Evolutionary conservation across 1,140 invertebrate genomes (phyloP).

Genomic region (Cydia amplana): DNA sequence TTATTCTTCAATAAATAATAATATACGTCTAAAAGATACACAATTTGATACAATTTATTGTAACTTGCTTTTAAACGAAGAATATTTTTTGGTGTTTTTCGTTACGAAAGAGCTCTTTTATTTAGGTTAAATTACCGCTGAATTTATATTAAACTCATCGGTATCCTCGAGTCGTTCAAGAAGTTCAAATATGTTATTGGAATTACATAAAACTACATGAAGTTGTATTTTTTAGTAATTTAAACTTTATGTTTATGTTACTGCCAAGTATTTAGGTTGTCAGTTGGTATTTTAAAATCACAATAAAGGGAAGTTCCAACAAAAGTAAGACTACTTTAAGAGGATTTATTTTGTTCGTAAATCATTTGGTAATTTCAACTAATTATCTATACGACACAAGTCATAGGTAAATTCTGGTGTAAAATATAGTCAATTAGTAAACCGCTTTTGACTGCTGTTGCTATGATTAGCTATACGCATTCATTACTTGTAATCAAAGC

Average conservation of each 20-base stretch:
- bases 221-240: not conserved
- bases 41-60: constrained; percentile 14
- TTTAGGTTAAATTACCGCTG: not conserved
- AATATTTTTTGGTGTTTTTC: not conserved
- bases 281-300: not conserved
- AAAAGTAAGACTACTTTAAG: not conserved
- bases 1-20: constrained; percentile 17
- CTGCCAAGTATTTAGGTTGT: not conserved
- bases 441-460: too few species aligned
- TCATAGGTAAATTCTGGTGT: not conserved
- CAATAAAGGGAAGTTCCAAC: not conserved
- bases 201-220: not conserved
- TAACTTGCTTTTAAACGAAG: not conserved
- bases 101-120: constrained; percentile 12
- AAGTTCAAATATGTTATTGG: not conserved
- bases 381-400: not conserved
- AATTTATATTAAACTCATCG: constrained; percentile 1
- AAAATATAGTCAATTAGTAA: not conserved
- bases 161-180: not conserved
- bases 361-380: not conserved
- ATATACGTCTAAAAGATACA: not conserved
- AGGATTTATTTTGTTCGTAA: not conserved
- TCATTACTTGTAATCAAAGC: too few species aligned
- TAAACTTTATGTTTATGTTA: not conserved
- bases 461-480: too few species aligned